Conservation (phyloP, 2,797 vertebrate species). For the Leptoclinus maculatus region DNA sequence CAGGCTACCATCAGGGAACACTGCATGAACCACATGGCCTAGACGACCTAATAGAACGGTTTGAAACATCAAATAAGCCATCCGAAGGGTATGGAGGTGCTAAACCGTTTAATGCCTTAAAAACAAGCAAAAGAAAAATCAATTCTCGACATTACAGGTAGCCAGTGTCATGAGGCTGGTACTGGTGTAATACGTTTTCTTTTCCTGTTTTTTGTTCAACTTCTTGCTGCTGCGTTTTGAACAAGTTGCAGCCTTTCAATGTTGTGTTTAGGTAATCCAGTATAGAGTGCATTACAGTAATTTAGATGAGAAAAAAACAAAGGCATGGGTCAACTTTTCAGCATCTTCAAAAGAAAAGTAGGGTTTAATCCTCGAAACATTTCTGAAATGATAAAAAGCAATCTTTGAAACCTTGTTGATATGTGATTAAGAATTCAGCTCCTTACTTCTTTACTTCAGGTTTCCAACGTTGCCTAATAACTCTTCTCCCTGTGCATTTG, state of each 20-base stretch:
- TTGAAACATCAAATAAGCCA: neutral
- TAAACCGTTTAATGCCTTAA: neutral
- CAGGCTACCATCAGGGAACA: neutral
- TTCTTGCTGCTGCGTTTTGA: neutral
- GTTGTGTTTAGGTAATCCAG: neutral
- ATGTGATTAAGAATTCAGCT: neutral
- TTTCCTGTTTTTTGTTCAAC: neutral
- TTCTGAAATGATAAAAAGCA: neutral
- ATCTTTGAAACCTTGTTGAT: neutral
- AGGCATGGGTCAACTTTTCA: neutral
- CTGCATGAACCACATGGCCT: neutral
- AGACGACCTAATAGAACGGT: neutral
- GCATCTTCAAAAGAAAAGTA: neutral
- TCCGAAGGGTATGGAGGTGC: neutral
- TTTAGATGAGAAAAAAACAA: neutral
- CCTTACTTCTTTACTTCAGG: too few species aligned
- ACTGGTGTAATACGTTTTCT: neutral
- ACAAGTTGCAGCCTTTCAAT: neutral
- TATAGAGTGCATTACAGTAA: neutral
- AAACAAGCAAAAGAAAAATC: too few species aligned
- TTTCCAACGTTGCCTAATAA: too few species aligned
- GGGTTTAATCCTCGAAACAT: neutral
- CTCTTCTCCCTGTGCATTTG: too few species aligned
- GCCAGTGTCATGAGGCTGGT: accelerated
- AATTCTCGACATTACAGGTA: neutral